Base-by-base conservation (phyloP, 2,113 vertebrate genomes). In the Cyanocitta stelleri region DNA sequence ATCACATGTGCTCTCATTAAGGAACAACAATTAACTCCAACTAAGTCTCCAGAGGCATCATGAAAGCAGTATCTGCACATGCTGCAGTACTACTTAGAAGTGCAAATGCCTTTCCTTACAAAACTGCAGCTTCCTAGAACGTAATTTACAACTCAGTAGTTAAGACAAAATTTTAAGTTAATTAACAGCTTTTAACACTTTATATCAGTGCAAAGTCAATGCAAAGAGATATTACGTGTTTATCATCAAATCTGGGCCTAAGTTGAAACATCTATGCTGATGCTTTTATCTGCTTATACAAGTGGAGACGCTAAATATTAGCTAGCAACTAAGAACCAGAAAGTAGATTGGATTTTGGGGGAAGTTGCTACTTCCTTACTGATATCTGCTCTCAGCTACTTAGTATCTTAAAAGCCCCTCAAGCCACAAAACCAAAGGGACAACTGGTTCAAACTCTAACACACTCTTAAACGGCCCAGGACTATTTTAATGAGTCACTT, bases 331-430 rank as follows among this genome's bases (percentile, higher is more conserved):
- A 66, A 27, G 43, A 86, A 89, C 16, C 18, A 21, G 33, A 56
- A 64, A n/a, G 16, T n/a, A 4, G 1, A 66, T 0, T 33, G 11
- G 41, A 48, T 13, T 44, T 20, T 1, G 5, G 10, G 10, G 7
- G 15, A 86, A 75, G 44, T 21, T 86, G 14, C 46, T 49, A 17
- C 19, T 62, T 71, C 39, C 32, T 82, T 51, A 69, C 16, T 44
- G 21, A 12, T 12, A 27, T 7, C 30, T 74, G 8, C 9, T n/a
- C 69, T 77, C 64, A 64, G 20, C 18, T 61, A 46, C 22, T 21
- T 20, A 43, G 56, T 13, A 78, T 24, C 29, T 77, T 11, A 37
- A 67, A 81, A 86, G 26, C 17, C 24, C 7, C 5, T n/a, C 23
- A 74, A 35, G 11, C 6, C 12, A 71, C 63, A 49, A 61, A 58